Conservation (phyloP, 2,797 vertebrate species). For the Enteromius afrohamiltoni region DNA sequence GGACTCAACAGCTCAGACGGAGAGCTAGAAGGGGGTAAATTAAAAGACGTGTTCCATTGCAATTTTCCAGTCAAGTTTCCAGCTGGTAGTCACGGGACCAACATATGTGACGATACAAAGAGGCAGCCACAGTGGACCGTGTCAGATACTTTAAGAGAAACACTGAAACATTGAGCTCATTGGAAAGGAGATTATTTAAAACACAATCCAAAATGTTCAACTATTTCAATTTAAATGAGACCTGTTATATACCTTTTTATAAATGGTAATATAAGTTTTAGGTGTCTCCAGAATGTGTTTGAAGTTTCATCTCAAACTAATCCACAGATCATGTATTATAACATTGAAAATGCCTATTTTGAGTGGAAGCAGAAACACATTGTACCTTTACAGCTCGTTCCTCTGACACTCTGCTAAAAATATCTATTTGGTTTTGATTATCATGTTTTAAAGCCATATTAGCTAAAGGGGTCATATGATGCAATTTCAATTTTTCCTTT, state of each 20-base stretch:
- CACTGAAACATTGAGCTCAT: neutral
- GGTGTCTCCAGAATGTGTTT: neutral
- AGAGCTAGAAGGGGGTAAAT: conserved; percentile 58
- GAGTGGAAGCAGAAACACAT: no score
- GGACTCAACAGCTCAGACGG: conserved; percentile 44
- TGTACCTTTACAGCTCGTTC: no score
- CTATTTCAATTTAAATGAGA: neutral
- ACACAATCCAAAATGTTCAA: neutral
- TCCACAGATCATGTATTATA: no score
- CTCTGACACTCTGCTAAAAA: no score
- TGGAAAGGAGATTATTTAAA: neutral
- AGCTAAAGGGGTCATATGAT: no score
- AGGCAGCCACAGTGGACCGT: conserved; percentile 42
- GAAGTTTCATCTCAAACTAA: no score
- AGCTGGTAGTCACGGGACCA: conserved; percentile 59
- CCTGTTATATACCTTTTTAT: no score
- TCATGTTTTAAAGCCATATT: no score
- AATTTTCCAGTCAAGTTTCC: conserved; percentile 70
- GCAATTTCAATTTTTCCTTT: no score
- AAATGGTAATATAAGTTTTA: neutral
- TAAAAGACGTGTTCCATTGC: conserved; percentile 56
- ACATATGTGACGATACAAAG: conserved; percentile 43
- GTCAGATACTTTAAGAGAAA: conserved; percentile 16
- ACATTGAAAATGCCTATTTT: no score
- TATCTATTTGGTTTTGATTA: no score